Percentiles rank a stretch among this genome's conserved stretches.
Conservation (phyloP, 2,113 vertebrate species). For the Neotragus moschatus region DNA sequence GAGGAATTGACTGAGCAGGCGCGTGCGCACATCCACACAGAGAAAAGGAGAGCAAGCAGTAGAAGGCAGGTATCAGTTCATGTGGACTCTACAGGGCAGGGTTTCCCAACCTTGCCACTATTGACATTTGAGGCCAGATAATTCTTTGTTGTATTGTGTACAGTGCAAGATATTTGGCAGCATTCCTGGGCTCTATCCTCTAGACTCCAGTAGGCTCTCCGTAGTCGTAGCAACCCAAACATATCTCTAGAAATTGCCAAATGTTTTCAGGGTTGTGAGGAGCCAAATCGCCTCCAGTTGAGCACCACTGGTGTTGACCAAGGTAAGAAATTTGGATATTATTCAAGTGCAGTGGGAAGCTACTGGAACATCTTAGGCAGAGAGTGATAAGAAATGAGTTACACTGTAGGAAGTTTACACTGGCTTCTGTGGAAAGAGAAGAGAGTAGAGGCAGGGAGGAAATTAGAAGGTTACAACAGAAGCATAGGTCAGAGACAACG, state of each 20-base stretch:
- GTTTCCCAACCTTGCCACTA: not conserved
- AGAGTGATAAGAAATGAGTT: not conserved
- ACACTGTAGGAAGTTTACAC: not conserved
- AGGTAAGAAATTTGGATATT: not conserved
- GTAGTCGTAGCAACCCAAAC: not conserved
- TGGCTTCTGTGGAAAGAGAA: not conserved
- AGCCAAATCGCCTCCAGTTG: not conserved
- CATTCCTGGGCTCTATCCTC: not conserved
- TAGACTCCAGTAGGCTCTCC: not conserved
- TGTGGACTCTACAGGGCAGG: not conserved
- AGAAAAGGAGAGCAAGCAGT: not conserved
- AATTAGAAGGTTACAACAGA: not conserved
- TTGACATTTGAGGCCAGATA: not conserved
- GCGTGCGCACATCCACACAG: rapidly evolving
- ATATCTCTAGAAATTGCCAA: not conserved
- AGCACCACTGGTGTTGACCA: not conserved
- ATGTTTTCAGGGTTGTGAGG: not conserved
- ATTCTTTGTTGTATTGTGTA: not conserved
- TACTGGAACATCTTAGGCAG: not conserved
- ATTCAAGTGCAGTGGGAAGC: not conserved
- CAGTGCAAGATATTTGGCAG: not conserved
- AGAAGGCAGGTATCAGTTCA: not conserved
- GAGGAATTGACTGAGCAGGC: not conserved
- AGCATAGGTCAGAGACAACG: not conserved
- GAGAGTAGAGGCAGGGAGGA: not conserved